Evolutionary conservation across 2,888 invertebrate species (phyloP).

Genomic region (Agrotis clavis): DNA sequence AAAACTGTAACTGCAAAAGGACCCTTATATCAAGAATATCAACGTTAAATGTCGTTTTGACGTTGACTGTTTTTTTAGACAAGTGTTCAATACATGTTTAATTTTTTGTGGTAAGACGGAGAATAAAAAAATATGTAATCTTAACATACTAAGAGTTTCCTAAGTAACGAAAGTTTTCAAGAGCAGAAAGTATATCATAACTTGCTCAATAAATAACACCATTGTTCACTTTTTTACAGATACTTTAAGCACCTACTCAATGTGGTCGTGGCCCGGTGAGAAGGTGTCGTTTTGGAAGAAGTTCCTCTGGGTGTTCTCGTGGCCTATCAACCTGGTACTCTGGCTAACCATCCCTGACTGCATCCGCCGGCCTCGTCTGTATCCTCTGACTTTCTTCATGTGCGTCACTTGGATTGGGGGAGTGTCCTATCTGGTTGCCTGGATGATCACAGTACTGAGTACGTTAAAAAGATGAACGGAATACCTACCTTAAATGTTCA

Average conservation of each 20-base stretch:
- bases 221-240: conserved; percentile 66
- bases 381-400: conserved; percentile 94
- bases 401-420: conserved; percentile 96
- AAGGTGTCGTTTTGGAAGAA: conserved; percentile 82
- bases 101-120: too few species aligned
- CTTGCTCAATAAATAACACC: too few species aligned
- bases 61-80: too few species aligned
- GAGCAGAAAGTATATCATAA: not conserved
- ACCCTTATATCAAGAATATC: too few species aligned
- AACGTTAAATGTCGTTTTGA: too few species aligned
- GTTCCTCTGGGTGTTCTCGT: conserved; percentile 92
- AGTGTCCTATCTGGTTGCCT: conserved; percentile 96
- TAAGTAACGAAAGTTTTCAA: not conserved
- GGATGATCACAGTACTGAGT: conserved; percentile 96
- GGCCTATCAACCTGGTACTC: conserved; percentile 94
- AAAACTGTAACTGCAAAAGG: too few species aligned
- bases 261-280: conserved; percentile 92
- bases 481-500: not conserved
- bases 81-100: too few species aligned
- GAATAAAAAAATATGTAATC: too few species aligned
- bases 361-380: conserved; percentile 91
- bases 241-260: conserved; percentile 72
- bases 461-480: not conserved
- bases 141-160: too few species aligned
- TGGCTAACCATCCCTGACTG: conserved; percentile 95